Evolutionary conservation across 1,140 invertebrate genomes (phyloP).

Genomic region (Cardiocondyla obscurior): DNA sequence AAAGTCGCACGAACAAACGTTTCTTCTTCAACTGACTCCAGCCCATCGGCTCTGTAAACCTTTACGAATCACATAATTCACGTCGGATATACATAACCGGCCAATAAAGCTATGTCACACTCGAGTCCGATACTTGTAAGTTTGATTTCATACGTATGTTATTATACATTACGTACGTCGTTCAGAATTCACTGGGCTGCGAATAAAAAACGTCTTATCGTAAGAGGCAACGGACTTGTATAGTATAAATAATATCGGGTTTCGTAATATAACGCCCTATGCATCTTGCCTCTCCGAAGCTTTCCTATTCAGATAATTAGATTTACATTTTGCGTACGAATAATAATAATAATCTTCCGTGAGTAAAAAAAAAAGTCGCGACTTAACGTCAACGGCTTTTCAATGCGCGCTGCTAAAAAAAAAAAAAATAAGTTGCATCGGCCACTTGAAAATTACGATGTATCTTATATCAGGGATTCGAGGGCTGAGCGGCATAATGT

Average conservation of each 20-base stretch:
- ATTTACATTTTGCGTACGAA: too few species aligned
- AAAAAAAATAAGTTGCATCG: too few species aligned
- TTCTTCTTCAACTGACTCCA: constrained; percentile 14
- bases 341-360: too few species aligned
- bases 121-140: neutral
- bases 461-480: constrained; percentile 46
- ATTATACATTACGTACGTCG: too few species aligned
- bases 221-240: too few species aligned
- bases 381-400: neutral
- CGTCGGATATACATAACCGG: neutral
- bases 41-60: neutral
- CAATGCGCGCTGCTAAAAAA: neutral
- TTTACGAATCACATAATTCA: constrained; percentile 26
- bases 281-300: neutral
- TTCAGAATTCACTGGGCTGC: neutral
- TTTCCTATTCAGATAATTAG: too few species aligned
- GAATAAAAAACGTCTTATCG: neutral
- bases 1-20: constrained; percentile 14
- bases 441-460: constrained; percentile 45
- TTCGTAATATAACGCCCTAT: neutral
- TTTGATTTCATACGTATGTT: neutral
- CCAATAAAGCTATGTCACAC: constrained; percentile 6
- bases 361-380: too few species aligned
- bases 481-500: constrained; percentile 22
- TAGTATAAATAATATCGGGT: too few species aligned